Evolutionary conservation across 1,140 invertebrate genomes (phyloP), one percentile per base, ranked within the genome.

Genomic region (Pentalonia nigronervosa): DNA sequence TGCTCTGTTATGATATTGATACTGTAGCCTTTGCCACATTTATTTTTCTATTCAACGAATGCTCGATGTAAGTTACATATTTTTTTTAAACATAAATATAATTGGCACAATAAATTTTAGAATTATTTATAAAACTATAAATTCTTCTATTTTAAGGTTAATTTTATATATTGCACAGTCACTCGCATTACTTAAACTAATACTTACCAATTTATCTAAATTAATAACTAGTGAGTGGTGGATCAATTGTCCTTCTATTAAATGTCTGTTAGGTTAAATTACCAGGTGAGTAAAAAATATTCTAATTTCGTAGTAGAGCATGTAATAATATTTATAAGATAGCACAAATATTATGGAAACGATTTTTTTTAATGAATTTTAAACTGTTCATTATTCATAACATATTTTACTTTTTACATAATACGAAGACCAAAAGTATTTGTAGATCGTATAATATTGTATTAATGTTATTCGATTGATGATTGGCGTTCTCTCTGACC

Each of bases 81-180:
- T 76, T 76, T 67, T 17, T 76, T 67, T 60, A 30, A 76, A n/a
- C 60, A 67, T 67, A n/a, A 76, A 76, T 76, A n/a, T n/a, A 76
- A 76, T 76, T 76, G 30, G 30, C n/a, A 76, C n/a, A 76, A 76
- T 76, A 76, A 17, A 14, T 76, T 76, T 76, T 76, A 76, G 30
- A 76, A 76, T 76, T 76, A 76, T 76, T 76, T 76, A 76, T 76
- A 76, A 17, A 76, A 76, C 60, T 76, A 76, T 67, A 76, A 76
- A 76, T 76, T 76, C 60, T 76, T n/a, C 60, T 76, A 76, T 76
- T 76, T 76, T 34, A 76, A 76, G 11, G 30, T 76, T 17, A 4
- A 76, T 76, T 76, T 17, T n/a, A 76, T 76, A 7, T 17, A 76
- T 17, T 76, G n/a, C n/a, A 4, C n/a, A 76, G 30, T 76, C 30